Evolutionary conservation across 2,797 vertebrate species (phyloP).

Genomic region (Pipistrellus nathusii): DNA sequence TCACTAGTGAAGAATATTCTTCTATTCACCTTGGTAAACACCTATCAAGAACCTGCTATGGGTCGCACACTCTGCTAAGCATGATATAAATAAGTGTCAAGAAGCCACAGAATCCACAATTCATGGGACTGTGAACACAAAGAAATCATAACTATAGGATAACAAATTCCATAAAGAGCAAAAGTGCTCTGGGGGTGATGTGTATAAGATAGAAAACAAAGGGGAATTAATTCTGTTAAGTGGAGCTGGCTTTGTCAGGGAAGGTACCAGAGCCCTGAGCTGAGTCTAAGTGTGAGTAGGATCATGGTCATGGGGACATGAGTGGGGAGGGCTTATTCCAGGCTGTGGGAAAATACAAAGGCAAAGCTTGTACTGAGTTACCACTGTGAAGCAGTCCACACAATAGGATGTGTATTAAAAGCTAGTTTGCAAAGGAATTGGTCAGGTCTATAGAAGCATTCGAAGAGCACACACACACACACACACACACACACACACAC

Average conservation of each 20-base stretch:
- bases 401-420: neutral
- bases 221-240: neutral
- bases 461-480: rapidly evolving
- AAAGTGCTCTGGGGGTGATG: neutral
- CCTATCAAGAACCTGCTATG: neutral
- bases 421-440: neutral
- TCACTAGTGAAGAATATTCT: neutral
- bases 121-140: neutral
- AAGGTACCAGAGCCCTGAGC: neutral
- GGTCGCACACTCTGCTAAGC: neutral
- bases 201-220: neutral
- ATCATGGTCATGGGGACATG: no score
- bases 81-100: neutral
- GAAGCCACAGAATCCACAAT: neutral
- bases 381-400: neutral
- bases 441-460: neutral
- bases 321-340: no score
- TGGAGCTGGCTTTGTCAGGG: neutral
- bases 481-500: neutral
- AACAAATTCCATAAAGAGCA: neutral
- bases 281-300: neutral
- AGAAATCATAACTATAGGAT: neutral
- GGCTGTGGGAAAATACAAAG: rapidly evolving
- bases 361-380: neutral
- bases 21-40: neutral